Base-by-base conservation (phyloP, 2,888 invertebrate species). In the Heliconius aoede region DNA sequence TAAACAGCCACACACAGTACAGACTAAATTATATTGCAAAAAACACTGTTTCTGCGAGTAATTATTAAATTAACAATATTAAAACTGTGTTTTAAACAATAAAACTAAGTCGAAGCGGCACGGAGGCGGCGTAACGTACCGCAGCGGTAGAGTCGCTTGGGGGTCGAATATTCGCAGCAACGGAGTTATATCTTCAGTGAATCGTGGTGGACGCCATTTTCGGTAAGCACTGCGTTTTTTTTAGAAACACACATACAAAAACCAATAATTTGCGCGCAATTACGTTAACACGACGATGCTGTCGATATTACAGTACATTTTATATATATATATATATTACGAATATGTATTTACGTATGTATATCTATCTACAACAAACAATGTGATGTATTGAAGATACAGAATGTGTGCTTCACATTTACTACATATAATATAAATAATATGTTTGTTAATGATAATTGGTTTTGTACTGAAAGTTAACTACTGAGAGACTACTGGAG, bases 171-270 rank as follows among this genome's bases (percentile, higher is more conserved):
- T 95, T 91, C 96, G 95, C 93, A 96, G 95, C 91, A 97, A 95
- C 92, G 96, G 96, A 87, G 96, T 96, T 89, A 97, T 97, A 95
- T 97, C 97, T 86, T 96, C 96, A 85, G 96, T 96, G 95, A 97
- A 96, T 92, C 97, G 95, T 84, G 97, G 97, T 88, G 97, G 97
- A 86, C 97, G 96, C 97, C 97, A 97, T 93, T 97, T 96, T 94
- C 97, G 96, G 95, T 97, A 96, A 90, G 95, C 95, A 92, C 97
- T 97, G 93, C 85, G 85, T 90, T 89, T 88, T 84, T n/a, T 84
- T 87, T 87, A 80, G 78, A 26, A 83, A 81, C 85, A 84, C 87
- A 89, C 87, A 73, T 74, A 81, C 79, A 79, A 80, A 81, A 77
- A 74, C 76, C 55, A 76, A 77, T 77, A 60, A 77, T 79, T 72